Base-by-base conservation (phyloP, 2,888 invertebrate genomes). In the Dione vanillae region DNA sequence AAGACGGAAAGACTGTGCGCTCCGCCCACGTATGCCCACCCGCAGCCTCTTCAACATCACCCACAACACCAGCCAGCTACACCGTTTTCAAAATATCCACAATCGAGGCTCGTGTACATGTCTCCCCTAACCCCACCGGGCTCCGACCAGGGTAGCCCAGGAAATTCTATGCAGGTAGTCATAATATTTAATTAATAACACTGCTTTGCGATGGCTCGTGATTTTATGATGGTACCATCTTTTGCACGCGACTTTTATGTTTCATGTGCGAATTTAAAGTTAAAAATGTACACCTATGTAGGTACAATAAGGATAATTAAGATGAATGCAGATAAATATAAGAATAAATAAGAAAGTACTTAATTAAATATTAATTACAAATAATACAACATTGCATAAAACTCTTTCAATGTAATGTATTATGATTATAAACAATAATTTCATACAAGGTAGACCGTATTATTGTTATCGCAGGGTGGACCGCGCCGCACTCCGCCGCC, bases 121-220 rank as follows among this genome's bases (percentile, higher is more conserved):
- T 96, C 97, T 52, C 97, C 97, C 52, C 91, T 97, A 80, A 97
- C 97, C 77, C 97, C 97, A 52, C 97, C 97, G 77, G 96, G 96
- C 85, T 97, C 97, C 69, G 97, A 97, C 85, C 97, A 97, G 72
- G 97, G 97, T 75, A 97, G 96, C 79, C 97, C 97, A 12, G 96
- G 96, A 74, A 95, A 95, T 86, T 94, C 95, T 73, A 93, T 95
- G 91, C 91, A 94, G 94, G 94, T 94, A 89, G 86, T 66, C 68
- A 40, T 41, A 56, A 61, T 7, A 27, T 35, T 35, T 45, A 45
- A 27, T 27, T 61, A 35, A 16, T 8, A 16, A 71, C 59, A 72
- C 75, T 5, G 83, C 86, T 82, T 78, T 81, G 91, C 89, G 89
- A 82, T 76, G 74, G 83, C 83, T 85, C 79, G 86, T 85, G 82